Conservation (phyloP, 1,140 invertebrate species). For the Aphaenogaster rudis region DNA sequence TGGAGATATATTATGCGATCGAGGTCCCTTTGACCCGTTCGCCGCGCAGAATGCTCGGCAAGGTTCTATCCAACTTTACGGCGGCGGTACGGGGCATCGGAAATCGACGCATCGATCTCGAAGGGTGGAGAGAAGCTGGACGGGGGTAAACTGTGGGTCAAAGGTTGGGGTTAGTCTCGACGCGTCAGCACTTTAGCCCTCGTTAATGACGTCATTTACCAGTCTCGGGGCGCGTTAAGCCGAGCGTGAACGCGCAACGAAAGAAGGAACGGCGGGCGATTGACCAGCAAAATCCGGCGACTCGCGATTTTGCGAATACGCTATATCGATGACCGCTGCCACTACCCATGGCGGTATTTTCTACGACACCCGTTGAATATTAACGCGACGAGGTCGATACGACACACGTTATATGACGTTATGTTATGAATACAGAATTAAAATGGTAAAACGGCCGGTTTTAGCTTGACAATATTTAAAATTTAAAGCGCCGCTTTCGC, state of each 20-base stretch:
- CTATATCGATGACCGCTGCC: constrained; percentile 4
- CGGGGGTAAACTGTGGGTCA: constrained; percentile 72
- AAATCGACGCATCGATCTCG: constrained; percentile 81
- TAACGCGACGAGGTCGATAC: constrained; percentile 57
- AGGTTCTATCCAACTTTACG: constrained; percentile 75
- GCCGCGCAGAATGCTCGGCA: constrained; percentile 54
- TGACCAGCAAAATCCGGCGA: constrained; percentile 32
- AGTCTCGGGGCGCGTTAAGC: constrained; percentile 67
- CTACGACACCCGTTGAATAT: constrained; percentile 62
- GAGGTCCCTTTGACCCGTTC: constrained; percentile 57
- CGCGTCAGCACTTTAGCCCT: constrained; percentile 81
- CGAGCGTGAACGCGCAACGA: constrained; percentile 50
- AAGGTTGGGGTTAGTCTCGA: constrained; percentile 77
- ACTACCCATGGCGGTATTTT: constrained; percentile 35
- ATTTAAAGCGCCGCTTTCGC: constrained; percentile 58
- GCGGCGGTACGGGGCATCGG: constrained; percentile 73
- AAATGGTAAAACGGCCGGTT: constrained; percentile 59
- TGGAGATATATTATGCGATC: constrained; percentile 69
- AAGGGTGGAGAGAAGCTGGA: constrained; percentile 69
- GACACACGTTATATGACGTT: constrained; percentile 63
- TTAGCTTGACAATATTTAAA: constrained; percentile 67
- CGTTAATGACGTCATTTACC: constrained; percentile 83
- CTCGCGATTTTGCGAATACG: constrained; percentile 25
- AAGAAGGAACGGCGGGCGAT: constrained; percentile 29
- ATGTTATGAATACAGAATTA: constrained; percentile 64